Evolutionary conservation across 2,113 vertebrate species (phyloP).

Genomic region (Atractosteus spatula): DNA sequence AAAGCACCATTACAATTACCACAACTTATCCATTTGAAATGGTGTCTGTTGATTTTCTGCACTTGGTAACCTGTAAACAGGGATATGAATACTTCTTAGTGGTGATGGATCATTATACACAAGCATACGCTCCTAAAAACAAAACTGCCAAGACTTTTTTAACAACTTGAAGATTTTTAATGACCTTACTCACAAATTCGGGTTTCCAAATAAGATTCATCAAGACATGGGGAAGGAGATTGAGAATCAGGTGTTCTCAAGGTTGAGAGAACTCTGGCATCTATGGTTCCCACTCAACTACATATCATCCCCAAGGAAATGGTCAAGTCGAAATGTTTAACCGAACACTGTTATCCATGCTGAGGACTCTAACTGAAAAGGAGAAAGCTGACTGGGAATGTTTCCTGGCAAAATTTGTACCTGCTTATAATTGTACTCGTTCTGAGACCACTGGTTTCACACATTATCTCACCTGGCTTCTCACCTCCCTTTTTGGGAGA

Average conservation of each 20-base stretch:
- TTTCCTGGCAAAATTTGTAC: neutral
- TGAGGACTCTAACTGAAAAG: neutral
- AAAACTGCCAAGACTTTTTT: constrained; percentile 8
- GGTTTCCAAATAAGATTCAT: constrained; percentile 12
- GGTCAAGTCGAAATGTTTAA: constrained; percentile 11
- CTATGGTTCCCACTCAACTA: neutral
- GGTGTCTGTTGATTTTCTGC: constrained; percentile 23
- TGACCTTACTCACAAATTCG: constrained; percentile 16
- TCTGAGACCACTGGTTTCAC: constrained; percentile 3
- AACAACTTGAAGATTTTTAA: constrained; percentile 3
- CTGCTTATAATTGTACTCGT: constrained; percentile 17
- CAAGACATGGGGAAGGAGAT: constrained; percentile 12
- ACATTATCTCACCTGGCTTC: neutral
- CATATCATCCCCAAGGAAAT: constrained; percentile 12
- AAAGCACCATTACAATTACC: neutral
- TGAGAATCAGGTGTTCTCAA: constrained; percentile 14
- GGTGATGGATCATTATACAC: constrained; percentile 13
- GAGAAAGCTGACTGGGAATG: constrained; percentile 1
- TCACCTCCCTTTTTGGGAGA: constrained; percentile 1
- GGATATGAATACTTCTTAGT: neutral
- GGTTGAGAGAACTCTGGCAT: neutral
- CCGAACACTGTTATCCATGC: neutral
- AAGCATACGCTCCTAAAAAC: neutral
- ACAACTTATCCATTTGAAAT: no score
- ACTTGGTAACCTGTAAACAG: neutral